A percentile compares a stretch with the other conserved stretches of the same genome.
These are phyloP conservation scores for Lochmaea capreae DNA, from an alignment of 2,888 invertebrate species.

Conservation along the genomic window DNA sequence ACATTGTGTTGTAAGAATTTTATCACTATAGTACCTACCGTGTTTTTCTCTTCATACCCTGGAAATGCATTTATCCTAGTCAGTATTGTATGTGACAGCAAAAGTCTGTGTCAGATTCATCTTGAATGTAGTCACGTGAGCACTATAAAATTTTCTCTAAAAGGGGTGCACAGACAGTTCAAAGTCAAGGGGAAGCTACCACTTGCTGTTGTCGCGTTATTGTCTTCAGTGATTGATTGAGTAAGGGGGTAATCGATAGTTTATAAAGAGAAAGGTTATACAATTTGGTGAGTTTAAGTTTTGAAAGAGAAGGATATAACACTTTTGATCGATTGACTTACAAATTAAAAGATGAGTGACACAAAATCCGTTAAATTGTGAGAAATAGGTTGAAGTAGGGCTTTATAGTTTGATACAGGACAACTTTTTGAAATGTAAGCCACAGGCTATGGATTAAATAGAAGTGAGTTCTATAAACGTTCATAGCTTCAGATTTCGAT, in stretches of 20 bases:
- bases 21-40: neutral
- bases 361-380: neutral
- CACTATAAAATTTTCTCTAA: conserved; percentile 46
- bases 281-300: conserved; percentile 4
- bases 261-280: conserved; percentile 19
- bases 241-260: conserved; percentile 45
- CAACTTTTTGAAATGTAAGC: neutral
- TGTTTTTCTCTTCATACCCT: conserved; percentile 3
- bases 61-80: conserved; percentile 10
- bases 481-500: too few species aligned
- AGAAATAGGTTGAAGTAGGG: neutral
- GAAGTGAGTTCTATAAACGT: too few species aligned
- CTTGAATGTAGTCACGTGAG: conserved; percentile 44
- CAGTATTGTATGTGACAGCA: conserved; percentile 48
- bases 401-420: neutral
- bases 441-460: too few species aligned
- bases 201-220: conserved; percentile 59
- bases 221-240: conserved; percentile 58
- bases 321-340: conserved; percentile 41
- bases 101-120: conserved; percentile 45
- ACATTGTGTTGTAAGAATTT: neutral
- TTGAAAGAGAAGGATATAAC: conserved; percentile 20
- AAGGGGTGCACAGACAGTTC: conserved; percentile 47
- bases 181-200: conserved; percentile 50
- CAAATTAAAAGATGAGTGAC: conserved; percentile 22